These are phyloP conservation scores for Athalia rosae DNA, from an alignment of 2,888 invertebrate species.

Conservation along the genomic window DNA sequence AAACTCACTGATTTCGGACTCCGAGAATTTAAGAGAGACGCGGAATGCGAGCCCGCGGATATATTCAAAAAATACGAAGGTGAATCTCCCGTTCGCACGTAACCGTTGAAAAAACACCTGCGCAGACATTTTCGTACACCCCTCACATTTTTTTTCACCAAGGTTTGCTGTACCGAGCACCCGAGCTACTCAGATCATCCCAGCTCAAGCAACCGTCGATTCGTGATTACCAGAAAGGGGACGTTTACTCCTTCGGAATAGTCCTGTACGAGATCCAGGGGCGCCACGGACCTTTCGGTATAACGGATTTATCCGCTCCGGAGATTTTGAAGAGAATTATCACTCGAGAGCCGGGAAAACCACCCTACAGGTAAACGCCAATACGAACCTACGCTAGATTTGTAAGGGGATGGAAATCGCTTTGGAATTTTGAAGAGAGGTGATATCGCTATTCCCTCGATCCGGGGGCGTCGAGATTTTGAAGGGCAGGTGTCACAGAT, in stretches of 20 bases:
- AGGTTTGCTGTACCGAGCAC: slow-evolving; percentile 88
- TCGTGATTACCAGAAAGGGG: slow-evolving; percentile 82
- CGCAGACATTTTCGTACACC: slow-evolving; percentile 28
- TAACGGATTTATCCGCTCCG: slow-evolving; percentile 79
- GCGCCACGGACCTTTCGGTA: slow-evolving; percentile 90
- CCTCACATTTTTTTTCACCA: slow-evolving; percentile 49
- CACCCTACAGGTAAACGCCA: slow-evolving; percentile 77
- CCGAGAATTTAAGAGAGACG: slow-evolving; percentile 88
- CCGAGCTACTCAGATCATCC: slow-evolving; percentile 80
- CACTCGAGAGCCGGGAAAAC: slow-evolving; percentile 73
- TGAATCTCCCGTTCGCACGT: slow-evolving; percentile 72
- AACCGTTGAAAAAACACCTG: slow-evolving; percentile 5
- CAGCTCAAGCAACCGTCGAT: slow-evolving; percentile 57
- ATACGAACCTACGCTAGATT: background rate
- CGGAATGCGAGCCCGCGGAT: slow-evolving; percentile 79
- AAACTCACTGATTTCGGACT: slow-evolving; percentile 95
- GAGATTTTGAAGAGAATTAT: slow-evolving; percentile 81
- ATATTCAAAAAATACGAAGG: slow-evolving; percentile 83
- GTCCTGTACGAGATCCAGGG: slow-evolving; percentile 92
- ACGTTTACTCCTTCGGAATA: slow-evolving; percentile 91
- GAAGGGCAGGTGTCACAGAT: background rate
- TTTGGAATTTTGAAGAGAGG: background rate
- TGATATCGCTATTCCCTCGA: background rate
- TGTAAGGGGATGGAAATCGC: slow-evolving; percentile 8
- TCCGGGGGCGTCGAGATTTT: background rate